Conservation (phyloP, 2,113 vertebrate species). For the Brachypodius melanocephalos region DNA sequence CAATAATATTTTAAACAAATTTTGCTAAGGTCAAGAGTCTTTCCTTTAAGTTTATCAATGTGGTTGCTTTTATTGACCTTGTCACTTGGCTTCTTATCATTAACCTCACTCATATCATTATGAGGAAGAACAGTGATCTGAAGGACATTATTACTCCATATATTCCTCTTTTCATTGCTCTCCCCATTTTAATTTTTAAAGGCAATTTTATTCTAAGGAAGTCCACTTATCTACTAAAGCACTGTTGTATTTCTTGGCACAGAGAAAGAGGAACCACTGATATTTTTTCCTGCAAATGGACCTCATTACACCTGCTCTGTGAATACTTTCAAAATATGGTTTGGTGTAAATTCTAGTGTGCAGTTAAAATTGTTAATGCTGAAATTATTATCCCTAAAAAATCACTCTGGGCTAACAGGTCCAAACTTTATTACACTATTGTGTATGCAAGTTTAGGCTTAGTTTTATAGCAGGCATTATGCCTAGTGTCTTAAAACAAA, state of each 20-base stretch:
- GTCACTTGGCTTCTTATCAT: neutral
- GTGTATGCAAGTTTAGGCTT: constrained; percentile 14
- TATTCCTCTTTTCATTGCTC: neutral
- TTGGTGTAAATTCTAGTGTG: neutral
- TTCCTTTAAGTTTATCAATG: neutral
- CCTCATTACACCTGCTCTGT: neutral
- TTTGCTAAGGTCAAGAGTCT: neutral
- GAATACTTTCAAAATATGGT: neutral
- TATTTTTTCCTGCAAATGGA: neutral
- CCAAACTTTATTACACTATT: neutral
- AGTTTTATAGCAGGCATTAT: neutral
- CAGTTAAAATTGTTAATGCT: constrained; percentile 34
- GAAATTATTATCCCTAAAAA: constrained; percentile 41
- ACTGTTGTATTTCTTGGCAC: neutral
- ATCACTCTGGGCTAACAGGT: neutral
- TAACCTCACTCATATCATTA: neutral
- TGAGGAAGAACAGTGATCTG: neutral
- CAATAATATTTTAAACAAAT: neutral
- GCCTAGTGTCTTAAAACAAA: neutral
- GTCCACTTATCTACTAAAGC: neutral
- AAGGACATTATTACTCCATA: neutral
- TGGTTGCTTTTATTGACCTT: neutral
- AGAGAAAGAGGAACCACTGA: neutral
- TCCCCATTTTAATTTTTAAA: neutral
- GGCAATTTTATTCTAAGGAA: neutral